These are phyloP conservation scores for Nixonia krombeini DNA, from an alignment of 1,140 invertebrate genomes.

Conservation along the genomic window DNA sequence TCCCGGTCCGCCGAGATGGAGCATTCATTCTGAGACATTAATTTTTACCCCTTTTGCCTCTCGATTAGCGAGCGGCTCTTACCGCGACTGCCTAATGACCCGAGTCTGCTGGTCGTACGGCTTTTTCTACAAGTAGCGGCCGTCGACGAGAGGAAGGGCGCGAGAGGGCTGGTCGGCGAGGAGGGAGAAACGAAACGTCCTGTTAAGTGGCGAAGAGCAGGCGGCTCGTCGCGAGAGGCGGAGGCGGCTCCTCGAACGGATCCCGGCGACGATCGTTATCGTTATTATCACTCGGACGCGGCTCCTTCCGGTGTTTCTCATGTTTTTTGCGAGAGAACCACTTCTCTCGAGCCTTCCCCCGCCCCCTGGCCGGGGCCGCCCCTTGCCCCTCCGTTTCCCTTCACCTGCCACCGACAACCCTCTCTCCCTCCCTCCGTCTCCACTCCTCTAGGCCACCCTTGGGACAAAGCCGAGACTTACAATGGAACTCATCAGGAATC, in stretches of 20 bases:
- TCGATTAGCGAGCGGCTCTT: slow-evolving; percentile 42
- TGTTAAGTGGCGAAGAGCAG: slow-evolving; percentile 57
- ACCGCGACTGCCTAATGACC: slow-evolving; percentile 66
- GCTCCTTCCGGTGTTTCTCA: slow-evolving; percentile 9
- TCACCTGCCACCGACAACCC: slow-evolving; percentile 12
- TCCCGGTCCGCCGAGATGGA: slow-evolving; percentile 51
- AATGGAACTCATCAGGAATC: slow-evolving; percentile 67
- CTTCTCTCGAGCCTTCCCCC: too few species aligned
- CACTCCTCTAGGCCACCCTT: too few species aligned
- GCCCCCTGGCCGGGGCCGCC: too few species aligned
- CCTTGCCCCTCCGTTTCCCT: slow-evolving; percentile 18
- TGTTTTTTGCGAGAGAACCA: too few species aligned
- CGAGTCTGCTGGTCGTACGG: slow-evolving; percentile 43
- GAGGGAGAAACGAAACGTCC: slow-evolving; percentile 45
- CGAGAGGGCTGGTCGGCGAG: background rate
- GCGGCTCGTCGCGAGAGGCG: slow-evolving; percentile 32
- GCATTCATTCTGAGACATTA: slow-evolving; percentile 72
- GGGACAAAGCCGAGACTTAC: slow-evolving; percentile 50
- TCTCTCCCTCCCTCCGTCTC: too few species aligned
- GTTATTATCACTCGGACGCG: slow-evolving; percentile 50
- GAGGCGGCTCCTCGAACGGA: too few species aligned
- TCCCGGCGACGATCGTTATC: slow-evolving; percentile 51
- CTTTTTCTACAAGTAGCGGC: slow-evolving; percentile 34
- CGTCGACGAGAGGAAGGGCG: slow-evolving; percentile 1
- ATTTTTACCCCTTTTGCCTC: slow-evolving; percentile 69